phyloP scores from a whole-genome alignment of 2,888 invertebrate genomes.

The Melieria omissa region DNA sequence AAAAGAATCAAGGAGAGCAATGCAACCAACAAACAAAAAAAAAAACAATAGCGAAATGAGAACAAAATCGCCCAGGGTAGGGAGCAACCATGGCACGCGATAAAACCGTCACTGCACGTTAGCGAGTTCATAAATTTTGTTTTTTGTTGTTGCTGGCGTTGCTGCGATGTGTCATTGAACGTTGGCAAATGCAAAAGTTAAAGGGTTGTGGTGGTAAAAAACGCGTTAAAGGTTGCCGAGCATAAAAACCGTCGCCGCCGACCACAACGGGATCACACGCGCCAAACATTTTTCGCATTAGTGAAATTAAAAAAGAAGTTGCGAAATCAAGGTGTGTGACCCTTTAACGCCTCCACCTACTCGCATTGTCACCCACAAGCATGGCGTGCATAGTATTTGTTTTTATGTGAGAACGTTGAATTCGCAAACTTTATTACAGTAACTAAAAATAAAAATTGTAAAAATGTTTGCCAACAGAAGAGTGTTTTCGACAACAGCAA shows the following conservation, averaged over 20 bases:
- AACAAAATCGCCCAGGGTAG: not conserved
- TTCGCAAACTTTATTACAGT: constrained; percentile 41
- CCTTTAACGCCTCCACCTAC: constrained; percentile 42
- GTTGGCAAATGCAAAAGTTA: not conserved
- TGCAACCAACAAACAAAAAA: not conserved
- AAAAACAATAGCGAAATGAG: constrained; percentile 7
- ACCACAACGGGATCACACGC: too few species aligned
- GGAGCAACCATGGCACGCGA: constrained; percentile 40
- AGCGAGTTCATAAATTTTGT: constrained; percentile 34
- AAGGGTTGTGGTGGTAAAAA: constrained; percentile 2
- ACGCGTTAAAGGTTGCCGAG: too few species aligned
- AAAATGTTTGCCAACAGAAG: constrained; percentile 51
- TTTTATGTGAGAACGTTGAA: too few species aligned
- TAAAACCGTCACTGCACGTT: constrained; percentile 40
- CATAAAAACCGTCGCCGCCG: too few species aligned
- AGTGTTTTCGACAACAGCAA: constrained; percentile 11
- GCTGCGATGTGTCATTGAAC: too few species aligned
- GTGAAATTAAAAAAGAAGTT: constrained; percentile 24
- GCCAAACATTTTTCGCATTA: constrained; percentile 19
- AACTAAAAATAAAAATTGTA: constrained; percentile 38
- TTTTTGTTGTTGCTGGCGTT: too few species aligned
- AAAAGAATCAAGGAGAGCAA: constrained; percentile 13
- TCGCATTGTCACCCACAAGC: not conserved
- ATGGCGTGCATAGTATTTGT: too few species aligned
- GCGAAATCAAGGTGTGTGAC: constrained; percentile 54